These are phyloP conservation scores for Microhierax caerulescens DNA, from an alignment of 2,797 vertebrate species.

Conservation along the genomic window DNA sequence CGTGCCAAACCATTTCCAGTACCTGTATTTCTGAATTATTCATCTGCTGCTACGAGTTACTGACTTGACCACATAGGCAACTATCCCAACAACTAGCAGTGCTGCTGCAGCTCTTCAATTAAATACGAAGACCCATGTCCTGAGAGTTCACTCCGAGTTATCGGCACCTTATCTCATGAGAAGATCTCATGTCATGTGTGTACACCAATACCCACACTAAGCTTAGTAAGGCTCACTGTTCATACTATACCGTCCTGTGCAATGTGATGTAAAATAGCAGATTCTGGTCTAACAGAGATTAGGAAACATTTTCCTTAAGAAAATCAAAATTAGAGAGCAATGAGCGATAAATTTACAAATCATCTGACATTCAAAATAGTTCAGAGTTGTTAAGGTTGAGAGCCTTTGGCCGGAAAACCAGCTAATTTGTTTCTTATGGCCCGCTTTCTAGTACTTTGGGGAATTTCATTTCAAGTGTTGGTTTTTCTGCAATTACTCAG, in stretches of 20 bases:
- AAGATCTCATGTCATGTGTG: not conserved
- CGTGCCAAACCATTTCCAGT: not conserved
- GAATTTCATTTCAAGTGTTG: not conserved
- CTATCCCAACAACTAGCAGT: not conserved
- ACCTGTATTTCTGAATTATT: not conserved
- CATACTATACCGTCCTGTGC: not conserved
- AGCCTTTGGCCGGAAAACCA: not conserved
- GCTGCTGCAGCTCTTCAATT: not conserved
- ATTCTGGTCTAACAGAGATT: not conserved
- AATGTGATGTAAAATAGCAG: not conserved
- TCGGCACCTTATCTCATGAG: not conserved
- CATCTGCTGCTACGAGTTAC: not conserved
- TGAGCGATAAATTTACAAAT: not conserved
- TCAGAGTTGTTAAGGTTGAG: not conserved
- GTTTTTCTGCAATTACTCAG: not conserved
- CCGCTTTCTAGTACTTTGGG: not conserved
- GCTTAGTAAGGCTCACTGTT: not conserved
- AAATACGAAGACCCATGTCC: not conserved
- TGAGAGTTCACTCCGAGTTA: not conserved
- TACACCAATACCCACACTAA: accelerated
- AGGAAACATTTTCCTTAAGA: not conserved
- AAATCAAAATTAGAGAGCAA: not conserved
- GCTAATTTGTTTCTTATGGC: not conserved
- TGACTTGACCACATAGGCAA: not conserved
- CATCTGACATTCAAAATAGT: not conserved